Conservation (phyloP, 2,888 invertebrate genomes). For the Drosophila birchii region DNA sequence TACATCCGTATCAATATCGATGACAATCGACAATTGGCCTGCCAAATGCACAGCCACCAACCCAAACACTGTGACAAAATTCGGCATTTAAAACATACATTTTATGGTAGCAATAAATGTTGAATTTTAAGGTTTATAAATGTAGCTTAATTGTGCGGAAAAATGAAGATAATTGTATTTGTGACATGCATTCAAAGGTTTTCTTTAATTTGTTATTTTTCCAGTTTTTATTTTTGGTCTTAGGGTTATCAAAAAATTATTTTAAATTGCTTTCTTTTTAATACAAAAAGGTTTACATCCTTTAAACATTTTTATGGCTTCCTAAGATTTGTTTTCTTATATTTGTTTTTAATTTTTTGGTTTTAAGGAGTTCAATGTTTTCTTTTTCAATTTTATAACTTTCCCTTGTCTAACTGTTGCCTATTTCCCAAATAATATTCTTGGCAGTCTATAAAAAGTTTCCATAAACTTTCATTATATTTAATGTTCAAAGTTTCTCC, state of each 20-base stretch:
- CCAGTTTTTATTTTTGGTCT: not conserved
- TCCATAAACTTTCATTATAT: not conserved
- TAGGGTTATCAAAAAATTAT: no score
- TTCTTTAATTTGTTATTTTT: not conserved
- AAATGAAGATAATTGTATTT: not conserved
- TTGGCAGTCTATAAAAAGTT: not conserved
- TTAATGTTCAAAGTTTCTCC: conserved; percentile 1
- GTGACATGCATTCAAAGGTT: not conserved
- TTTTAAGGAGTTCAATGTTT: not conserved
- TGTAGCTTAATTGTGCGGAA: not conserved
- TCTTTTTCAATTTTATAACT: not conserved
- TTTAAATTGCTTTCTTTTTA: not conserved
- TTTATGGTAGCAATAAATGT: not conserved
- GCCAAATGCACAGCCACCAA: conserved; percentile 65
- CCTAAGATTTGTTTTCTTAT: not conserved
- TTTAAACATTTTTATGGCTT: not conserved
- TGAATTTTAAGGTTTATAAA: not conserved
- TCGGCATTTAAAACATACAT: not conserved
- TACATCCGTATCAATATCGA: conserved; percentile 76
- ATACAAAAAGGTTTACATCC: not conserved
- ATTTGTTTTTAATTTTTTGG: not conserved
- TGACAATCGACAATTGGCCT: conserved; percentile 75
- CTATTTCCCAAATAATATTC: not conserved
- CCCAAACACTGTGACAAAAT: conserved; percentile 18
- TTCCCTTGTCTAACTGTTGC: not conserved